phyloP scores from a whole-genome alignment of 2,113 vertebrate genomes.

The Cyprinodon variegatus region DNA sequence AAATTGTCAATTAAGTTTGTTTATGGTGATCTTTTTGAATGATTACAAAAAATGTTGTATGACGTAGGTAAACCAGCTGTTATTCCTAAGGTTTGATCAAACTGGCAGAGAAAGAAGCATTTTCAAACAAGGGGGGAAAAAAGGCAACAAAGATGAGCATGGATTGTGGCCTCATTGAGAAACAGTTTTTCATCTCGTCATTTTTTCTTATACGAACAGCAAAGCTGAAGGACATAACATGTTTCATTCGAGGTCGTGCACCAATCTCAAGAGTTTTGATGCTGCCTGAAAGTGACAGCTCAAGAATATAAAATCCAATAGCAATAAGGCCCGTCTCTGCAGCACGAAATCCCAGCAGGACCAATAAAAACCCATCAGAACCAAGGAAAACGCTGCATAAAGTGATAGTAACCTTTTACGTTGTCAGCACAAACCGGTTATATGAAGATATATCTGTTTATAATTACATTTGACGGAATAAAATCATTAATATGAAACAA shows the following conservation, averaged over 20 bases:
- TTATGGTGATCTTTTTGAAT: neutral
- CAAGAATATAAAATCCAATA: neutral
- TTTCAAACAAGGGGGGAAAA: no score
- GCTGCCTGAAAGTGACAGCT: no score
- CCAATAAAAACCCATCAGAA: neutral
- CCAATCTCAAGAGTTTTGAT: neutral
- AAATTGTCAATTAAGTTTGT: neutral
- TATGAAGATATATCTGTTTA: neutral
- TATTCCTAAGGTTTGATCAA: neutral
- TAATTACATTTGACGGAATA: neutral
- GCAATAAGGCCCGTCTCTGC: neutral
- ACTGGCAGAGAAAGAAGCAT: no score
- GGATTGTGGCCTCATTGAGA: no score
- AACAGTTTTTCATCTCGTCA: no score
- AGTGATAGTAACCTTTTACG: neutral
- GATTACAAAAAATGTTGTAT: neutral
- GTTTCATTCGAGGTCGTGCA: no score
- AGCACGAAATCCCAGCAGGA: neutral
- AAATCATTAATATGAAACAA: neutral
- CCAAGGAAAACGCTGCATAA: neutral
- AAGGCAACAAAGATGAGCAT: no score
- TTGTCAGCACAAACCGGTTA: neutral
- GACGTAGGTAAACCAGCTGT: neutral
- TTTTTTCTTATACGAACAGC: neutral
- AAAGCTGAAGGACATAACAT: neutral